Conservation (phyloP, 2,797 vertebrate species). For the Pygocentrus nattereri region DNA sequence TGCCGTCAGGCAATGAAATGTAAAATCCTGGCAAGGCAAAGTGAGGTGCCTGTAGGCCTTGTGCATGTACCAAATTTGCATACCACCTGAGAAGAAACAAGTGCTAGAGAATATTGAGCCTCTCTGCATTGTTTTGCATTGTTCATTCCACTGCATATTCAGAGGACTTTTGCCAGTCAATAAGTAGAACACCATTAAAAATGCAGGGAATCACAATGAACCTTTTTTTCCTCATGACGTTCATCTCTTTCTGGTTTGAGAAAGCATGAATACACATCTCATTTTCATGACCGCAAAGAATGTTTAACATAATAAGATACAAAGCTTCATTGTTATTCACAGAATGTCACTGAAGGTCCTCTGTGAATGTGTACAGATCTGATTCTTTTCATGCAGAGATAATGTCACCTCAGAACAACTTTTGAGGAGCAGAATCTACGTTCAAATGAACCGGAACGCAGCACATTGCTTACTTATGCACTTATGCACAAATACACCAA, state of each 20-base stretch:
- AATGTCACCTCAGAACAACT: neutral
- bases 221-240: too few species aligned
- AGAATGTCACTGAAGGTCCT: neutral
- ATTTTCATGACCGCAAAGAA: neutral
- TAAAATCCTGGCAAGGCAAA: neutral
- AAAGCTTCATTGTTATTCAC: constrained; percentile 3
- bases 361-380: neutral
- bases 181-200: neutral
- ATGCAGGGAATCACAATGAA: neutral
- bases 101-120: neutral
- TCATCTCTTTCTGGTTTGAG: too few species aligned
- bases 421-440: neutral
- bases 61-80: neutral
- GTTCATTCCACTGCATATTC: neutral
- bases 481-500: too few species aligned
- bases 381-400: neutral
- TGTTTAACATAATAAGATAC: constrained; percentile 17
- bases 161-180: neutral
- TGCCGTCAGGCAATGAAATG: neutral
- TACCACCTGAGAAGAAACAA: neutral
- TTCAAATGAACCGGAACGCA: neutral
- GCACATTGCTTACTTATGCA: too few species aligned
- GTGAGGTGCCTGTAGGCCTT: neutral
- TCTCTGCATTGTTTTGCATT: neutral
- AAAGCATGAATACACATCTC: neutral